Evolutionary conservation across 2,113 vertebrate species (phyloP), one percentile per base, ranked within the genome.

Genomic region (Epinephelus lanceolatus): DNA sequence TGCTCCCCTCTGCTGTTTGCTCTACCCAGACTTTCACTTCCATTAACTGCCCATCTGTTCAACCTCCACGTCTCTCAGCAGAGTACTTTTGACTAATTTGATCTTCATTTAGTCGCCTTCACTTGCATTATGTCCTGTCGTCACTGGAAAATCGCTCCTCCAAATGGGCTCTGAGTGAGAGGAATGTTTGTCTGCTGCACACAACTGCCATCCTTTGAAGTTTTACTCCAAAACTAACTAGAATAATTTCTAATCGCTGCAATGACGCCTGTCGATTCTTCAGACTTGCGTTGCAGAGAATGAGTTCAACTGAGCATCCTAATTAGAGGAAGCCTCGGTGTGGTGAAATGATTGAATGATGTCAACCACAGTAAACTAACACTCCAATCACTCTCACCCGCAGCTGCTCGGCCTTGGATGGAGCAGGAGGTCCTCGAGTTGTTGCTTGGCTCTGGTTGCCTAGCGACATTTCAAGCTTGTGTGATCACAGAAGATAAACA

Each of bases 21-120:
- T 82, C 56, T 14, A 55, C 49, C 53, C 78, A 88, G 62, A 82
- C 53, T 80, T 84, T 76, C 45, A 71, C 56, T 86, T 84, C 81
- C 80, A 87, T 89, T 90, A 91, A 81, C 75, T 79, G 81, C 78
- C 85, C 89, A 92, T 91, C 89, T 91, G 87, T 82, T 90, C 84
- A 80, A 37, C 66, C 45, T 87, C 76, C 59, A 75, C 12, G 67
- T 82, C 81, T 88, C 86, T 89, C 86, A 81, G 61, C 86, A 85
- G 84, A 83, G 25, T 61, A 78, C 86, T 69, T 79, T 89, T 85
- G 74, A 85, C 81, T 81, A 78, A 92, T 83, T 74, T 87, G 63
- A 86, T 87, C 83, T 68, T 79, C 71, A 76, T 78, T 91, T 85
- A 45, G 65, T 81, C 40, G 27, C 71, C 82, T 85, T 83, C 14